Evolutionary conservation across 2,888 invertebrate species (phyloP), one percentile per base, ranked within the genome.

Genomic region (Villa cingulata): DNA sequence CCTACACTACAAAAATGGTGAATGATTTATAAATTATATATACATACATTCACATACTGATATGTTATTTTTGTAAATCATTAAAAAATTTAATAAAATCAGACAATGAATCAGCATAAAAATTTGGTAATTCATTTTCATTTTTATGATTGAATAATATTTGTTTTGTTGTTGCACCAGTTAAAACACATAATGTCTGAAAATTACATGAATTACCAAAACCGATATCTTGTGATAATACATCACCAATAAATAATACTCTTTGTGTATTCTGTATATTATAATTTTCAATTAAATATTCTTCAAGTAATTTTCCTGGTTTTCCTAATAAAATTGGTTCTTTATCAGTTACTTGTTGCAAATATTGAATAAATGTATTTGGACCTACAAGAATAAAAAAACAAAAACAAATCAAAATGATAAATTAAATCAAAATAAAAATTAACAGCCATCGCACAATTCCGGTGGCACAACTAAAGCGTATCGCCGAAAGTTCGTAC

Each of bases 171-270:
- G 57, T 54, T 16, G 56, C 56, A n/a, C 66, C 66, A 1, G 81
- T 80, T 9, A 86, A 70, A 0, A 89, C 82, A 14, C 87, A 66
- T 29, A 89, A 63, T 0, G 87, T 83, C 58, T 77, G 75, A 61
- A 86, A 77, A 0, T 84, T 84, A 53, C 76, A 77, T 10, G 74
- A 71, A 51, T 74, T 77, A 0, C 84, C 89, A 55, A 89, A 76
- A 3, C 75, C 72, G 41, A 90, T 77, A 64, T 90, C 90, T 59
- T 87, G 86, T 49, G 80, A 78, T 41, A 83, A 74, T 79, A 83
- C 78, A 63, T 90, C 90, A 37, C 90, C 90, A 57, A 90, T 79
- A 73, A 90, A 87, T 10, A 91, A 65, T 1, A 84, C 81, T 53
- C 81, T 72, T 39, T 73, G 70, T 0, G 86, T 77, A 54, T 83